Percentiles rank a stretch among this genome's conserved stretches.
These are phyloP conservation scores for Platycheirus albimanus DNA, from an alignment of 2,888 invertebrate genomes.

Conservation along the genomic window DNA sequence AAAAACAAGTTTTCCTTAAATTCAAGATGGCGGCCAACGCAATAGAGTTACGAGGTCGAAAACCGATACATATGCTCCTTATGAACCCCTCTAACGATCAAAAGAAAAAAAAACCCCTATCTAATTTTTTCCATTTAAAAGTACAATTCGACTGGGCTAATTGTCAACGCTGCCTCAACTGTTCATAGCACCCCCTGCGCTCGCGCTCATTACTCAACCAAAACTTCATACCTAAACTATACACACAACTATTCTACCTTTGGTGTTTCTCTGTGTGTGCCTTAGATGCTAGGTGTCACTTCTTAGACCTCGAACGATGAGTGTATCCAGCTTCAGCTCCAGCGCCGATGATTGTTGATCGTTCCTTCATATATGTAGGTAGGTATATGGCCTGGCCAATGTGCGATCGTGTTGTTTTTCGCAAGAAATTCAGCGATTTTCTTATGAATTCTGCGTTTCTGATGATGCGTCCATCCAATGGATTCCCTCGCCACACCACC, in stretches of 20 bases:
- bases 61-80: too few relatives aligned
- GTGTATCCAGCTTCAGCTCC: too few relatives aligned
- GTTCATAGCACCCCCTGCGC: conserved; percentile 40
- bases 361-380: too few relatives aligned
- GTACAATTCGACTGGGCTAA: too few relatives aligned
- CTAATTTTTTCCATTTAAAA: too few relatives aligned
- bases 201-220: conserved; percentile 24
- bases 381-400: conserved; percentile 11
- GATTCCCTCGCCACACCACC: neutral
- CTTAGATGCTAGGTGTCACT: conserved; percentile 53
- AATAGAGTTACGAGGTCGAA: too few relatives aligned
- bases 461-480: conserved; percentile 23
- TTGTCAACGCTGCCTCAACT: conserved; percentile 69
- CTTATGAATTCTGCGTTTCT: conserved; percentile 57
- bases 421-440: conserved; percentile 67
- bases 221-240: neutral
- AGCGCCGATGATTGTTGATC: conserved; percentile 21
- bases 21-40: too few relatives aligned
- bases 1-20: too few relatives aligned
- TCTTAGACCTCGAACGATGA: conserved; percentile 56
- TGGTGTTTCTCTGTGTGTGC: conserved; percentile 15
- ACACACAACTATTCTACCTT: conserved; percentile 36
- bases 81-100: too few relatives aligned
- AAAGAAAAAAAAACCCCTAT: too few relatives aligned
- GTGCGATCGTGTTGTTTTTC: conserved; percentile 60